Evolutionary conservation across 53 echinoderm and acorn worm genomes (phyloP).

Genomic region (Patiria pectinifera): DNA sequence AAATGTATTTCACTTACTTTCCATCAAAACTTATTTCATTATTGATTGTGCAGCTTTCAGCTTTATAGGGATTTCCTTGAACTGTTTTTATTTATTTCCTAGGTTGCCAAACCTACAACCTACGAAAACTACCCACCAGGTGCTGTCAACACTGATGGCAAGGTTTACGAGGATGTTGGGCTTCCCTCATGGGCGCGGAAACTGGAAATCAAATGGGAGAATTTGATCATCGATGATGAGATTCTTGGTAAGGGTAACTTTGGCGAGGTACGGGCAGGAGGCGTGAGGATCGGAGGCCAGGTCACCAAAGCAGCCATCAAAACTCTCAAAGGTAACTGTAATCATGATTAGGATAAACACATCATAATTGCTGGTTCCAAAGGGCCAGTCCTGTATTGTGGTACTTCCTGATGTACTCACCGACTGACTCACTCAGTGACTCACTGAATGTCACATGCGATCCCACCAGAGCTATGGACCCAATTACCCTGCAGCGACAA

Average conservation of each 20-base stretch:
- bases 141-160: neutral
- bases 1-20: too few species aligned
- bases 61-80: too few species aligned
- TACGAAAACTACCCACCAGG: neutral
- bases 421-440: too few species aligned
- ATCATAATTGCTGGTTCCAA: neutral
- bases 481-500: too few species aligned
- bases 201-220: slow-evolving; percentile 27
- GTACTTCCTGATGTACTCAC: too few species aligned
- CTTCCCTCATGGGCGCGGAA: neutral
- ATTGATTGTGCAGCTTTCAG: neutral
- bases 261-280: slow-evolving; percentile 32
- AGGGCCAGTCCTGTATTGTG: too few species aligned
- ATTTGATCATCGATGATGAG: neutral
- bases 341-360: neutral
- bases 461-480: too few species aligned
- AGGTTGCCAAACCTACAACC: neutral
- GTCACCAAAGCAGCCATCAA: neutral
- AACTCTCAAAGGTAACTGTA: slow-evolving; percentile 14
- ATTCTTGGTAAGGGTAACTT: slow-evolving; percentile 35
- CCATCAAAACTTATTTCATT: too few species aligned
- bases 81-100: neutral
- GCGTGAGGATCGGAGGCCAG: neutral
- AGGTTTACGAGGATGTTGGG: neutral
- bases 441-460: too few species aligned